A percentile compares a stretch with the other conserved stretches of the same genome.
These are phyloP conservation scores for Anthonomus grandis DNA, from an alignment of 1,140 invertebrate species.

Conservation along the genomic window DNA sequence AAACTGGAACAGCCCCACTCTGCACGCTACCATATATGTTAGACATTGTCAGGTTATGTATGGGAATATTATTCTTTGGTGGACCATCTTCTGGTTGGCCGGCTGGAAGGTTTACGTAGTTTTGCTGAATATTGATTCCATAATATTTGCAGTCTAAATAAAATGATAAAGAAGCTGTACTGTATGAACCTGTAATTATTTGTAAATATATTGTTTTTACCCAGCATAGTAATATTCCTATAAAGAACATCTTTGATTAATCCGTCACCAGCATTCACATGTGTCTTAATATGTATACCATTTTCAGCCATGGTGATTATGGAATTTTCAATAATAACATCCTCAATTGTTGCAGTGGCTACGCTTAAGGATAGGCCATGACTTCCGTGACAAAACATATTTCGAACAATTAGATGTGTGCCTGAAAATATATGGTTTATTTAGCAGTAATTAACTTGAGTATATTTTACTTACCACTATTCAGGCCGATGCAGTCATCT, in stretches of 20 bases:
- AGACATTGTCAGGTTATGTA: constrained; percentile 12
- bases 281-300: constrained; percentile 28
- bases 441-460: background rate
- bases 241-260: constrained; percentile 21
- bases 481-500: constrained; percentile 14
- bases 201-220: constrained; percentile 9
- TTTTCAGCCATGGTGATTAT: constrained; percentile 19
- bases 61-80: constrained; percentile 21
- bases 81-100: constrained; percentile 9
- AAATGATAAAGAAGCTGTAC: background rate
- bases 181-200: background rate
- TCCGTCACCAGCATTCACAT: constrained; percentile 14
- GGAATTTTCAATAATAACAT: constrained; percentile 20
- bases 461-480: background rate
- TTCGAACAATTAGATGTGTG: constrained; percentile 11
- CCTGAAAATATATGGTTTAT: constrained; percentile 2
- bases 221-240: constrained; percentile 24
- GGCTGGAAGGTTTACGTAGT: constrained; percentile 15
- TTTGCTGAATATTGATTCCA: constrained; percentile 24
- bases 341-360: background rate
- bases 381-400: constrained; percentile 22
- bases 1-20: constrained; percentile 14
- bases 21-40: constrained; percentile 10
- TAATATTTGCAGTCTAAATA: constrained; percentile 19
- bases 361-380: constrained; percentile 11